Conservation (phyloP, 2,113 vertebrate genomes). For the Menura novaehollandiae region DNA sequence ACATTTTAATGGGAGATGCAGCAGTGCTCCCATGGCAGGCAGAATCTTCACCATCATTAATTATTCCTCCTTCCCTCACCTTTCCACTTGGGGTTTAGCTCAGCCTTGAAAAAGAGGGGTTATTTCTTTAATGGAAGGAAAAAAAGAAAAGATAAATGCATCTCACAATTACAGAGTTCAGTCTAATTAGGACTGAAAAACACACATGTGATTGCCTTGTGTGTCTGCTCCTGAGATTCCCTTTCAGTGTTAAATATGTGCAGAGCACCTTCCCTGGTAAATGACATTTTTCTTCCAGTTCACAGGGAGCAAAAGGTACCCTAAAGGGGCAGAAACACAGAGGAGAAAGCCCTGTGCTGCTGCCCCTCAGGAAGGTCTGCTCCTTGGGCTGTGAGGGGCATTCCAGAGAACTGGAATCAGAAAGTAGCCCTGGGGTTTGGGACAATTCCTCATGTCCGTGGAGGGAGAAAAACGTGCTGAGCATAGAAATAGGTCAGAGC, state of each 20-base stretch:
- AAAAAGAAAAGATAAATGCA: neutral
- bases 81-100: neutral
- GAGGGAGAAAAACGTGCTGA: neutral
- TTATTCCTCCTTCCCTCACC: slow-evolving; percentile 6
- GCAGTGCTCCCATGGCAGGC: neutral
- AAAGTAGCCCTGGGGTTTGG: neutral
- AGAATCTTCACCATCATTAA: neutral
- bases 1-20: neutral
- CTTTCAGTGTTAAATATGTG: neutral
- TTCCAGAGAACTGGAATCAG: neutral
- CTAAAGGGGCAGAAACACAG: neutral
- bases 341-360: neutral
- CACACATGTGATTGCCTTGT: neutral
- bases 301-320: neutral
- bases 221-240: neutral
- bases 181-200: slow-evolving; percentile 26
- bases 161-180: neutral
- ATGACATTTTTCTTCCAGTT: neutral
- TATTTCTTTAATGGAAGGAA: neutral
- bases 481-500: slow-evolving; percentile 1
- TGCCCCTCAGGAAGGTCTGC: neutral
- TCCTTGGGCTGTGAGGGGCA: rapidly evolving
- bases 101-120: neutral
- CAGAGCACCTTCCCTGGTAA: neutral
- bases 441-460: neutral